Conservation (phyloP, 64 coral and sea anemone species). For the Trachythela sp. region DNA sequence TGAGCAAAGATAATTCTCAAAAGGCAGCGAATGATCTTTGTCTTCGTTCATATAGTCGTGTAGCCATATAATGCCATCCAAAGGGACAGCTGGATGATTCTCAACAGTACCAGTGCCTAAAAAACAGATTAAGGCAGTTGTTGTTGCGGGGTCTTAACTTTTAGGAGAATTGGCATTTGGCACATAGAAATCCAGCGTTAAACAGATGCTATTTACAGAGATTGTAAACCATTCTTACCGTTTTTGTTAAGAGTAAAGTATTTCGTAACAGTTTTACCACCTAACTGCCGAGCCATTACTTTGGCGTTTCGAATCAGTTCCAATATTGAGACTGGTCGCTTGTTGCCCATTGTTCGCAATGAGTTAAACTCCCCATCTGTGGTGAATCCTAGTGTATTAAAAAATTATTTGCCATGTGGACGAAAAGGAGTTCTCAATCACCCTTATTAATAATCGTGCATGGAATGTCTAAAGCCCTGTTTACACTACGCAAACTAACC, state of each 20-base stretch:
- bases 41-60: background rate
- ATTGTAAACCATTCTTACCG: background rate
- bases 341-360: background rate
- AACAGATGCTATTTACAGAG: background rate
- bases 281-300: background rate
- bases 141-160: background rate
- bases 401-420: too few species aligned
- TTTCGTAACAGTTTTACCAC: background rate
- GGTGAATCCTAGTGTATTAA: background rate
- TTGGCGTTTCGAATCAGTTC: background rate
- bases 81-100: background rate
- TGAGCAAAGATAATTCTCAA: background rate
- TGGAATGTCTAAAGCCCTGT: too few species aligned
- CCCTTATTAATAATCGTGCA: too few species aligned
- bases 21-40: background rate
- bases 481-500: background rate
- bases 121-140: background rate
- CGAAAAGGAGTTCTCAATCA: too few species aligned
- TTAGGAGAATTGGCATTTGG: background rate
- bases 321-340: background rate
- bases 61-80: background rate
- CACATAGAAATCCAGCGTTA: background rate
- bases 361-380: slow-evolving; percentile 12
- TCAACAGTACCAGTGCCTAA: background rate
- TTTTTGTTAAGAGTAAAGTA: background rate